Evolutionary conservation across 1,140 invertebrate species (phyloP), one percentile per base, ranked within the genome.

Genomic region (Antheraea pernyi): DNA sequence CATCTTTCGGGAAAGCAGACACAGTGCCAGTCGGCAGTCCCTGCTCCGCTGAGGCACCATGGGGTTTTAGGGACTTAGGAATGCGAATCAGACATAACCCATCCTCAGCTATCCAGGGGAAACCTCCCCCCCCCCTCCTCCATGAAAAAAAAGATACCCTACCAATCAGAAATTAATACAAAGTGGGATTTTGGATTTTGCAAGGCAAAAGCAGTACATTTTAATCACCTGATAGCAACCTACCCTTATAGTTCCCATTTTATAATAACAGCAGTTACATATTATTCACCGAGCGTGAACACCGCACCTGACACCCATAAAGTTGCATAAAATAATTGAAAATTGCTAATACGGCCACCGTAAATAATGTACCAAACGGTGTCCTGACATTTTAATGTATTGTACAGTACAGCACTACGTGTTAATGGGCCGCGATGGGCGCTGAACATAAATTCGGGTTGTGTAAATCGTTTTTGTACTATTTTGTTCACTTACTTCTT

Each of bases 361-460:
- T 88, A 86, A 85, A 86, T 88, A 83, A 84, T 74, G 81, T 67
- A 83, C 79, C 80, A 83, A 78, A 75, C 81, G 72, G 74, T 77
- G 75, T 73, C 80, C 68, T 74, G 80, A 85, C 83, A 80, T 81
- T 88, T 86, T 86, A 85, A 86, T 88, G 84, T 85, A 85, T 84
- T 84, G 84, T 82, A 79, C 83, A 84, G 72, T 78, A 75, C 75
- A 74, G 73, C 76, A 84, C 76, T 81, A 84, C 75, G 81, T 88
- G 85, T 81, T 86, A 88, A 86, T 84, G 84, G 82, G 64, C 59
- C 66, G 70, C 72, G 79, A 85, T 81, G 80, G 78, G 76, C 70
- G 70, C 73, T 71, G 64, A 72, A 77, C 78, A 82, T 82, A 84
- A 82, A 81, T 84, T 84, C 36, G 71, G 71, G 68, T 72, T 72